Evolutionary conservation across 2,797 vertebrate genomes (phyloP).

Genomic region (Poeciliopsis paucimaculata): DNA sequence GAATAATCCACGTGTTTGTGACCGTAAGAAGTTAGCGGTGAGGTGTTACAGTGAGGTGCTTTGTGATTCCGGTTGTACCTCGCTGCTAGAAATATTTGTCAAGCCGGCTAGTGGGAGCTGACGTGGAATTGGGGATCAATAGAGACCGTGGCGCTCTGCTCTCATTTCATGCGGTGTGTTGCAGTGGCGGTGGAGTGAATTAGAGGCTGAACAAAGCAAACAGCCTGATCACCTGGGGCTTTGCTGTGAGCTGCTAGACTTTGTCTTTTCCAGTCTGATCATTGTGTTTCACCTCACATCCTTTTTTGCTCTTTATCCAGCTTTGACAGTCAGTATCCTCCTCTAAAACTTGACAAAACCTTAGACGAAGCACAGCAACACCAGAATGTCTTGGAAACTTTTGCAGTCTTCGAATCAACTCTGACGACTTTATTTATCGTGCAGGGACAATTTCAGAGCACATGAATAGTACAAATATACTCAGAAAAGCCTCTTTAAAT

Average conservation of each 20-base stretch:
- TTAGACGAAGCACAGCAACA: not conserved
- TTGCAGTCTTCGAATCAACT: too few species aligned
- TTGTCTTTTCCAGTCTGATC: conserved; percentile 59
- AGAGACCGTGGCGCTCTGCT: conserved; percentile 47
- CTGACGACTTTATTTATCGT: too few species aligned
- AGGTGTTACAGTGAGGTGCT: conserved; percentile 1
- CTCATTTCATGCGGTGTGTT: conserved; percentile 67
- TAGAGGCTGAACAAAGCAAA: conserved; percentile 67
- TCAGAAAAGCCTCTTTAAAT: not conserved
- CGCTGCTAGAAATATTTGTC: conserved; percentile 49
- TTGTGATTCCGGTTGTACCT: conserved; percentile 42
- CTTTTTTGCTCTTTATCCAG: conserved; percentile 34
- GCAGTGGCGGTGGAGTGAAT: conserved; percentile 65
- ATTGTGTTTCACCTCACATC: conserved; percentile 63
- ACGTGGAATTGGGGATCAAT: conserved; percentile 66
- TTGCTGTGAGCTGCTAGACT: conserved; percentile 70
- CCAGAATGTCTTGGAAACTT: not conserved
- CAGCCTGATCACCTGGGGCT: conserved; percentile 65
- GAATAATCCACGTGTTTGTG: conserved; percentile 4
- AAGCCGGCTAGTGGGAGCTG: conserved; percentile 34
- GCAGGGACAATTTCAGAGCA: too few species aligned
- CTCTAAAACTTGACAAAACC: conserved; percentile 43
- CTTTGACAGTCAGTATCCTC: conserved; percentile 50
- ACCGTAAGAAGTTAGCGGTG: conserved; percentile 2
- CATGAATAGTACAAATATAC: too few species aligned